Evolutionary conservation across 1,140 invertebrate species (phyloP), one percentile per base, ranked within the genome.

Genomic region (Drosophila santomea): DNA sequence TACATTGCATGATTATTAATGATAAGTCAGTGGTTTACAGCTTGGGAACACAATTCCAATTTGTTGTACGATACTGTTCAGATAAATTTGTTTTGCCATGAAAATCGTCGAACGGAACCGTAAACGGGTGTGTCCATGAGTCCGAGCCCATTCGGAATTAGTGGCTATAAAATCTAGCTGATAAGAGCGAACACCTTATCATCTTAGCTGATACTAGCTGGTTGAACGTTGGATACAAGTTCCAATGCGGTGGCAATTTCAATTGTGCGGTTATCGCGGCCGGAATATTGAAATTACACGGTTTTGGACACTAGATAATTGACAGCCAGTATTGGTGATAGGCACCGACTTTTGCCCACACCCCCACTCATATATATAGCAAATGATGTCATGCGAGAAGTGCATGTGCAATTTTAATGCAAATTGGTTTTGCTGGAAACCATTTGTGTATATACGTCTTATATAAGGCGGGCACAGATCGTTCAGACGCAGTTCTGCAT

Each of bases 281-380:
- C 36, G 35, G 60, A 64, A 64, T 71, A 71, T 71, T 58, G 66
- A 63, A 89, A 89, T 84, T 88, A 88, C 80, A 88, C 68, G 67
- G 51, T 62, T 41, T 71, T 54, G 76, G 60, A 74, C 72, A 89
- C 48, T 58, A 73, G 67, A 83, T 89, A 88, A 86, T 76, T 66
- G 58, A 36, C 32, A 58, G 44, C 12, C 62, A 71, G 43, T 58
- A 58, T 36, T 66, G 55, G 43, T 32, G 54, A 45, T 77, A 74
- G 36, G 45, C 20, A 14, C 2, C 35, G 58, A 69, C 56, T 82
- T 82, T 84, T 84, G 80, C 39, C 63, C 79, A 55, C 47, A 4
- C 14, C 43, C 32, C 32, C 7, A 10, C 32, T 32, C n/a, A 28
- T 47, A 39, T n/a, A 15, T 64, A 59, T 23, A 35, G 12, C 12